These are phyloP conservation scores for Conus ventricosus DNA, from an alignment of 1,140 invertebrate genomes.

Conservation along the genomic window DNA sequence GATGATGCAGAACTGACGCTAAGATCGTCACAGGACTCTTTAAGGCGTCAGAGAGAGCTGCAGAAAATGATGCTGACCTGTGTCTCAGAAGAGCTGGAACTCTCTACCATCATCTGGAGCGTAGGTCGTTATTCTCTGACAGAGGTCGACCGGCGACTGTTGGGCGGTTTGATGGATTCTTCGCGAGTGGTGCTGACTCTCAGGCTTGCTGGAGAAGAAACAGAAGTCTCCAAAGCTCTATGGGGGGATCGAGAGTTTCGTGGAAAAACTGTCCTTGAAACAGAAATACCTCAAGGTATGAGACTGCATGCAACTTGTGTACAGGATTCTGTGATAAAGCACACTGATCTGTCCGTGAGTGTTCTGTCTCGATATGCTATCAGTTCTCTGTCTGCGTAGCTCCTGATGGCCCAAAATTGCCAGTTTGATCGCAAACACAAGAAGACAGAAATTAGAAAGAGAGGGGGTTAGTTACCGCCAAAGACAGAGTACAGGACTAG, in stretches of 20 bases:
- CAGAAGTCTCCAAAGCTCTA: too few relatives aligned
- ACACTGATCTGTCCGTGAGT: not conserved
- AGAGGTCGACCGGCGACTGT: not conserved
- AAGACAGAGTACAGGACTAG: too few relatives aligned
- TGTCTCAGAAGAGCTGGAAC: not conserved
- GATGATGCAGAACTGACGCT: not conserved
- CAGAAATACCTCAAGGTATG: not conserved
- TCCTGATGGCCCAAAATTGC: not conserved
- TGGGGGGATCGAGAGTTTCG: too few relatives aligned
- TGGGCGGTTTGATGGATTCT: too few relatives aligned
- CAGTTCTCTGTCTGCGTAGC: not conserved
- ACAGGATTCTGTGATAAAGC: not conserved
- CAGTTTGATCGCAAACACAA: too few relatives aligned
- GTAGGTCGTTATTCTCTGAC: not conserved
- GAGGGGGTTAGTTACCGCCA: too few relatives aligned
- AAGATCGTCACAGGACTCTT: not conserved
- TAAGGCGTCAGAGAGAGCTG: not conserved
- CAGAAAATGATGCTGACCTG: not conserved
- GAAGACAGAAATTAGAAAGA: too few relatives aligned
- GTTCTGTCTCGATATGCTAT: not conserved
- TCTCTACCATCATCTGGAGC: not conserved
- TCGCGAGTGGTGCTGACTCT: not conserved
- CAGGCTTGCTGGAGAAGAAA: not conserved
- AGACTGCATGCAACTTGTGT: too few relatives aligned
- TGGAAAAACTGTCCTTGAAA: not conserved